Evolutionary conservation across 2,888 invertebrate genomes (phyloP).

Genomic region (Drosophila tripunctata): DNA sequence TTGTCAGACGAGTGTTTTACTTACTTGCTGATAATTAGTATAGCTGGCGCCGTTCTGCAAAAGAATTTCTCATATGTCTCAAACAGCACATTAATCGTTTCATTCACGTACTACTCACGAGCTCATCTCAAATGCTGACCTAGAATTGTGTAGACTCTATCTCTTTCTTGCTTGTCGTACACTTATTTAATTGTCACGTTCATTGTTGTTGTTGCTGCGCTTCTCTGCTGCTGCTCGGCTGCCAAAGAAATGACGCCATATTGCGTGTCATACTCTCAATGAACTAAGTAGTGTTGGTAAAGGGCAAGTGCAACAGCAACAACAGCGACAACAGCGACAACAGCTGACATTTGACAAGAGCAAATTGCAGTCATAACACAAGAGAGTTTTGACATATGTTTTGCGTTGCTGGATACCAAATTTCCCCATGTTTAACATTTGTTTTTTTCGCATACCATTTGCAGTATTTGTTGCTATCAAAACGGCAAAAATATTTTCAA

Average conservation of each 20-base stretch:
- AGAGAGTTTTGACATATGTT: conserved; percentile 42
- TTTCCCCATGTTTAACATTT: conserved; percentile 34
- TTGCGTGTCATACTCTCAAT: conserved; percentile 57
- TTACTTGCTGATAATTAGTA: background rate
- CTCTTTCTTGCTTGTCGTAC: conserved; percentile 31
- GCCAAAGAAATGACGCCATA: conserved; percentile 69
- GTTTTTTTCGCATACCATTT: conserved; percentile 1
- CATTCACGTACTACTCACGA: conserved; percentile 41
- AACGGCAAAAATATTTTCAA: conserved; percentile 23
- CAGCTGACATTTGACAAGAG: conserved; percentile 74
- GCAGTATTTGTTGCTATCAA: conserved; percentile 52
- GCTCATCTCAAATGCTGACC: conserved; percentile 61
- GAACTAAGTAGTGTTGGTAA: conserved; percentile 9
- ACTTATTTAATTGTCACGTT: conserved; percentile 70
- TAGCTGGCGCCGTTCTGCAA: conserved; percentile 6
- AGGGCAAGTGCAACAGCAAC: conserved; percentile 37
- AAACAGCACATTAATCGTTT: background rate
- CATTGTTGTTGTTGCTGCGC: conserved; percentile 47
- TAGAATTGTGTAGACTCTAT: conserved; percentile 42
- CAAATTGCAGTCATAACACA: conserved; percentile 58
- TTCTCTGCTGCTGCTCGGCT: conserved; percentile 39
- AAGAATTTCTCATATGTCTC: background rate
- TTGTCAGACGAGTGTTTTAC: conserved; percentile 46
- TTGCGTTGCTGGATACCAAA: conserved; percentile 22
- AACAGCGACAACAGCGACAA: conserved; percentile 41